phyloP scores from a whole-genome alignment of 2,797 vertebrate species.

The Sebastes vulpes region DNA sequence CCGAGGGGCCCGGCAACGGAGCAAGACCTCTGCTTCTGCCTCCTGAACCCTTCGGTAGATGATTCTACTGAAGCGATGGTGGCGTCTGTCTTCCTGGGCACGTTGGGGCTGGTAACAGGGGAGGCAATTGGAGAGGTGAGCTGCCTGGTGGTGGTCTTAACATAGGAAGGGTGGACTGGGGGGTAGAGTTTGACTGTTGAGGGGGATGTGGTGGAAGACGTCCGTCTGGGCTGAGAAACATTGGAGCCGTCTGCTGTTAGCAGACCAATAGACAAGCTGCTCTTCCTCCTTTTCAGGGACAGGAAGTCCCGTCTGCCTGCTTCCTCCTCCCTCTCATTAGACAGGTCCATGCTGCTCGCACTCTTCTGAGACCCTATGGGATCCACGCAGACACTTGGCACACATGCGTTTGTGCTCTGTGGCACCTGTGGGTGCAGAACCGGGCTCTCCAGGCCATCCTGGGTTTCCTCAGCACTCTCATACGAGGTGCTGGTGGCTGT shows the following conservation, averaged over 20 bases:
- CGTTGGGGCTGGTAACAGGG: constrained; percentile 89
- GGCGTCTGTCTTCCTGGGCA: constrained; percentile 82
- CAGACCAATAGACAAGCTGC: constrained; percentile 76
- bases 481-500: constrained; percentile 78
- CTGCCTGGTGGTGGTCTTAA: constrained; percentile 96
- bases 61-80: constrained; percentile 31
- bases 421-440: background rate
- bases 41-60: constrained; percentile 58
- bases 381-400: constrained; percentile 50
- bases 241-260: constrained; percentile 67
- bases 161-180: constrained; percentile 91
- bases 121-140: constrained; percentile 90
- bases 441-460: constrained; percentile 72
- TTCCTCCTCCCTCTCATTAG: constrained; percentile 53
- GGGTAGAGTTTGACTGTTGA: constrained; percentile 89
- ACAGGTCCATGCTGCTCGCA: constrained; percentile 78
- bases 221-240: constrained; percentile 59
- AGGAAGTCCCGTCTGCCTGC: constrained; percentile 49
- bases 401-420: background rate
- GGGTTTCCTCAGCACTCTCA: constrained; percentile 82
- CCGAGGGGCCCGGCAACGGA: constrained; percentile 86
- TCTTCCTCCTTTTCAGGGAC: constrained; percentile 74
- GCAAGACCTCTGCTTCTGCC: constrained; percentile 86
- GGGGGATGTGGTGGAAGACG: constrained; percentile 58
- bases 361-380: constrained; percentile 69